Percentiles rank a stretch among this genome's conserved stretches.
These are phyloP conservation scores for Apostichopus japonicus DNA, from an alignment of 35 echinoderm and acorn worm genomes.

Conservation along the genomic window DNA sequence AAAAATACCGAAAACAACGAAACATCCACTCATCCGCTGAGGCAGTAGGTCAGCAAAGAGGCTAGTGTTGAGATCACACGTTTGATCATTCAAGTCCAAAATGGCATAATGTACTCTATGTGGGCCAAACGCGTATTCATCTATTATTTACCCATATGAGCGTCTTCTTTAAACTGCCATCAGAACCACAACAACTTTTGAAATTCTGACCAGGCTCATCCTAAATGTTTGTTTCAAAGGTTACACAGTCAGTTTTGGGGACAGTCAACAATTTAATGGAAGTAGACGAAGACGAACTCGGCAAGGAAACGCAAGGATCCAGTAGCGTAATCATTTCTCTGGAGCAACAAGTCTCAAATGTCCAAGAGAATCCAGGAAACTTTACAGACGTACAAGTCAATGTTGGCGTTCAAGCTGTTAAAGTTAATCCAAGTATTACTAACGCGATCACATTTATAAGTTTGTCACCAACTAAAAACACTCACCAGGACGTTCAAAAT, in stretches of 20 bases:
- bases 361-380: conserved; percentile 8
- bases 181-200: too few relatives aligned
- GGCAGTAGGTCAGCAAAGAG: too few relatives aligned
- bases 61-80: too few relatives aligned
- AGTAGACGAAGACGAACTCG: neutral
- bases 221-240: neutral
- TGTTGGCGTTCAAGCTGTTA: conserved; percentile 22
- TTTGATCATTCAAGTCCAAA: too few relatives aligned
- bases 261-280: conserved; percentile 36
- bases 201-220: too few relatives aligned
- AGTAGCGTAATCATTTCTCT: neutral
- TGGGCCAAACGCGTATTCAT: too few relatives aligned
- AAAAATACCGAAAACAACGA: too few relatives aligned
- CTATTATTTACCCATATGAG: too few relatives aligned
- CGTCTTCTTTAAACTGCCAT: too few relatives aligned
- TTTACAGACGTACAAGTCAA: conserved; percentile 22
- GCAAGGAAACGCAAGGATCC: neutral
- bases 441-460: neutral
- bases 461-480: neutral
- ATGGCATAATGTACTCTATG: too few relatives aligned
- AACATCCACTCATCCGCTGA: too few relatives aligned
- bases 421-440: neutral
- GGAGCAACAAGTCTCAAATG: conserved; percentile 28
- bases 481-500: too few relatives aligned
- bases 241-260: conserved; percentile 16